A percentile compares a stretch with the other conserved stretches of the same genome.
phyloP scores from a whole-genome alignment of 1,140 invertebrate species.

The Ctenoplectra terminalis region DNA sequence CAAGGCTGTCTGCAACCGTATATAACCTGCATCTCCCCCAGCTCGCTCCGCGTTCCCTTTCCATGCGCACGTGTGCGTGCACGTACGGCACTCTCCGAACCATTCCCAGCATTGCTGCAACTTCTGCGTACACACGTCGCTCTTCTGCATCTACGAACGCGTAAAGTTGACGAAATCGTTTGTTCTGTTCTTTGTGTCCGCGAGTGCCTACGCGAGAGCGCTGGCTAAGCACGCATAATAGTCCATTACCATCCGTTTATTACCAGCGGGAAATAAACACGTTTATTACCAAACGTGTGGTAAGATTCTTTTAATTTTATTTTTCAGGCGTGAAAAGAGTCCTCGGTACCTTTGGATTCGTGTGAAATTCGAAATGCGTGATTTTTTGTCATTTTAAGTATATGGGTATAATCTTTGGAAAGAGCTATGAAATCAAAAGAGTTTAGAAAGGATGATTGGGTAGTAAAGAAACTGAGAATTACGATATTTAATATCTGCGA shows the following conservation, averaged over 20 bases:
- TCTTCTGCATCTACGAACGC: slow-evolving; percentile 28
- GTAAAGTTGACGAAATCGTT: slow-evolving; percentile 63
- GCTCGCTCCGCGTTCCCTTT: neutral
- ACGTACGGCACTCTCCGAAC: slow-evolving; percentile 35
- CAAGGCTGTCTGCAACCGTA: slow-evolving; percentile 75
- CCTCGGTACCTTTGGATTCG: too few relatives aligned
- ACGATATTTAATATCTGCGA: too few relatives aligned
- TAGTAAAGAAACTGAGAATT: too few relatives aligned
- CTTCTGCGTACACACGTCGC: slow-evolving; percentile 13
- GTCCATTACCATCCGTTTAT: slow-evolving; percentile 58
- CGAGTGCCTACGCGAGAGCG: slow-evolving; percentile 25
- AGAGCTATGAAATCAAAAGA: too few relatives aligned
- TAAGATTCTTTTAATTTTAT: too few relatives aligned
- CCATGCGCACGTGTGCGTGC: slow-evolving; percentile 27
- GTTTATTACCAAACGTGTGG: too few relatives aligned
- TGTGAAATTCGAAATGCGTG: too few relatives aligned
- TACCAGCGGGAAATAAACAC: slow-evolving; percentile 35
- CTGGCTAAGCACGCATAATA: slow-evolving; percentile 43
- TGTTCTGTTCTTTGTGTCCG: slow-evolving; percentile 59
- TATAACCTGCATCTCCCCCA: slow-evolving; percentile 59
- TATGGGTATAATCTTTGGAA: too few relatives aligned
- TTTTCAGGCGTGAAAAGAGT: too few relatives aligned
- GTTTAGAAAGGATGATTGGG: too few relatives aligned
- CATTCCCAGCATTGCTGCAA: slow-evolving; percentile 44
- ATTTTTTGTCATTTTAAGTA: too few relatives aligned